phyloP scores from a whole-genome alignment of 2,113 vertebrate species.

The Candoia aspera region DNA sequence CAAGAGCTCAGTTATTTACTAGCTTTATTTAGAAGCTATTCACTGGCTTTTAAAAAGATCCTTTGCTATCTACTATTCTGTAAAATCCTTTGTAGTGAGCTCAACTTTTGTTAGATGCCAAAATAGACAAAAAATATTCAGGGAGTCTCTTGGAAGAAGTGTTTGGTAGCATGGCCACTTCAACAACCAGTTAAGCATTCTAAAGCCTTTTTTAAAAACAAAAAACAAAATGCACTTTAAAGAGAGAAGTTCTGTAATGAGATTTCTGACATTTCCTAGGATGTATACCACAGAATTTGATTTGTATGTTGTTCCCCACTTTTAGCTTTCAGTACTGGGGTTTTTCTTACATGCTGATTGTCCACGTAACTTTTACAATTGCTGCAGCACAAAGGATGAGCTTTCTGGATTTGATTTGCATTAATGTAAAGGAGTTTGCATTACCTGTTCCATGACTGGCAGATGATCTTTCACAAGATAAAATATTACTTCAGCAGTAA shows the following conservation, averaged over 20 bases:
- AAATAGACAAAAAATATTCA: not conserved
- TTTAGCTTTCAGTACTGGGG: not conserved
- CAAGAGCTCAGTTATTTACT: not conserved
- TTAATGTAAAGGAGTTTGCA: conserved; percentile 41
- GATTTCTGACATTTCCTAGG: not conserved
- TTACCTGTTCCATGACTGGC: conserved; percentile 17
- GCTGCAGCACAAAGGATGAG: conserved; percentile 16
- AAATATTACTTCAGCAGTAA: conserved; percentile 29
- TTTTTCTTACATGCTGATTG: conserved; percentile 9
- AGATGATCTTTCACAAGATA: conserved; percentile 33
- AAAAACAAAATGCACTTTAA: not conserved
- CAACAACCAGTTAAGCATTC: not conserved
- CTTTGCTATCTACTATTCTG: not conserved
- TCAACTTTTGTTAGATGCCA: not conserved
- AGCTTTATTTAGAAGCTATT: not conserved
- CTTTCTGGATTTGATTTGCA: not conserved
- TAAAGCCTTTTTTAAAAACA: not conserved
- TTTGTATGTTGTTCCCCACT: not conserved
- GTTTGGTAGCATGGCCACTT: not conserved
- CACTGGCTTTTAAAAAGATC: not conserved
- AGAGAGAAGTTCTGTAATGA: not conserved
- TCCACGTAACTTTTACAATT: not conserved
- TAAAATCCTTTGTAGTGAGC: not conserved
- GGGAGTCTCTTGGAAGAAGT: not conserved
- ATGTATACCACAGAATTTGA: not conserved